phyloP scores from a whole-genome alignment of 2,888 invertebrate species.

The Cheilosia urbana region DNA sequence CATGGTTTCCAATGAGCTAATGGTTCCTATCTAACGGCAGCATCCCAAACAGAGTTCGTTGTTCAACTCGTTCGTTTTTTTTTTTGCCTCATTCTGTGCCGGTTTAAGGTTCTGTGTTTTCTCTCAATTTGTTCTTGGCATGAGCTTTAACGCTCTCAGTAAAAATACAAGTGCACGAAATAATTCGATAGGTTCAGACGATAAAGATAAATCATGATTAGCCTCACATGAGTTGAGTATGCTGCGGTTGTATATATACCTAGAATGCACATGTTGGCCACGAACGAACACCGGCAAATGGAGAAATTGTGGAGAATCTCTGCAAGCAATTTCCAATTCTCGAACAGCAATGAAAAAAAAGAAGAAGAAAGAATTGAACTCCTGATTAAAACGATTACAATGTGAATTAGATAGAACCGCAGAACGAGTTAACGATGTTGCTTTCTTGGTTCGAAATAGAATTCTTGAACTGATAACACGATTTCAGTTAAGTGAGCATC shows the following conservation, averaged over 20 bases:
- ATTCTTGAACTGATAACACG: slow-evolving; percentile 57
- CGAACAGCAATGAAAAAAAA: slow-evolving; percentile 15
- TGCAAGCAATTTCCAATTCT: slow-evolving; percentile 37
- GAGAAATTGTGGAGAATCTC: slow-evolving; percentile 46
- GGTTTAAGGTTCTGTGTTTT: slow-evolving; percentile 30
- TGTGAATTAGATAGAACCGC: slow-evolving; percentile 54
- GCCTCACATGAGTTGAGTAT: slow-evolving; percentile 32
- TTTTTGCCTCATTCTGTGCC: slow-evolving; percentile 4
- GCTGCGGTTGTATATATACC: background rate
- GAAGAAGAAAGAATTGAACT: slow-evolving; percentile 45
- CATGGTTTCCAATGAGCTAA: slow-evolving; percentile 66
- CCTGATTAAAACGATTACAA: slow-evolving; percentile 67
- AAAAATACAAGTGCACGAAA: slow-evolving; percentile 65
- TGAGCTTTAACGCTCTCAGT: slow-evolving; percentile 62
- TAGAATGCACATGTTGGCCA: background rate
- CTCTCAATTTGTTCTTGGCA: slow-evolving; percentile 73
- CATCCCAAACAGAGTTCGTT: slow-evolving; percentile 50
- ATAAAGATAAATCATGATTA: slow-evolving; percentile 69
- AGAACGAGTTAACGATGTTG: slow-evolving; percentile 48
- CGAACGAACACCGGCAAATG: slow-evolving; percentile 3
- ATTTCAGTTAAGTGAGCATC: slow-evolving; percentile 39
- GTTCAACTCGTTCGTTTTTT: slow-evolving; percentile 42
- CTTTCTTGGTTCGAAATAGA: slow-evolving; percentile 39
- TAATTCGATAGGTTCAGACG: slow-evolving; percentile 57
- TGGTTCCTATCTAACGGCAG: slow-evolving; percentile 54